Percentiles rank a stretch among this genome's conserved stretches.
phyloP scores from a whole-genome alignment of 1,140 invertebrate species.

The Brachionus calyciflorus region DNA sequence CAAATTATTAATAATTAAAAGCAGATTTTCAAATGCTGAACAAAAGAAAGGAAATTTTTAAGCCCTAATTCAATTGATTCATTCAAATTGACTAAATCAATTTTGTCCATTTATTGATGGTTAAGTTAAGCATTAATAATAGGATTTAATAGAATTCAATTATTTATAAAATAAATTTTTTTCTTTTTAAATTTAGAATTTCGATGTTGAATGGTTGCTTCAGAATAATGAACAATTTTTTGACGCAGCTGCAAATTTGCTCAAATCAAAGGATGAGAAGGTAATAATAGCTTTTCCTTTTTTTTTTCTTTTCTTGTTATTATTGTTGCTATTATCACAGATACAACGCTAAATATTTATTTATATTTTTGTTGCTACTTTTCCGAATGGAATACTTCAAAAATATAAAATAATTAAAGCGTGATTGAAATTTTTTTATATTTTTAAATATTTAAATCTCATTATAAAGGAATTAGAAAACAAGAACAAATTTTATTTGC shows the following conservation, averaged over 20 bases:
- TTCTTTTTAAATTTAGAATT: neutral
- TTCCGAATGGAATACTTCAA: slow-evolving; percentile 23
- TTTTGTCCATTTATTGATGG: slow-evolving; percentile 28
- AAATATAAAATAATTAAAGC: neutral
- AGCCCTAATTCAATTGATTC: neutral
- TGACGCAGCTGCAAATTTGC: slow-evolving; percentile 38
- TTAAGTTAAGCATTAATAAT: slow-evolving; percentile 5
- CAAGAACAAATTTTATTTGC: slow-evolving; percentile 18
- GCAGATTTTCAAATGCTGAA: no score
- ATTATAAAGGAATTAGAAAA: neutral
- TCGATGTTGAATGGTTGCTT: slow-evolving; percentile 28
- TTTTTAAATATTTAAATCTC: slow-evolving; percentile 34
- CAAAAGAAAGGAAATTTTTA: neutral
- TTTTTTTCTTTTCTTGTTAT: neutral
- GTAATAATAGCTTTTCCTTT: slow-evolving; percentile 37
- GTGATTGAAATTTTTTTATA: slow-evolving; percentile 10
- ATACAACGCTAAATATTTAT: neutral
- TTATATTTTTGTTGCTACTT: no score
- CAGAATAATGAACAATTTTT: slow-evolving; percentile 45
- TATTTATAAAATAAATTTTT: neutral
- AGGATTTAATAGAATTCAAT: neutral
- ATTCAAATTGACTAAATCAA: neutral
- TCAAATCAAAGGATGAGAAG: slow-evolving; percentile 44
- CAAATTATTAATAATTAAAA: no score
- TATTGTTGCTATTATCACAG: neutral